Percentiles rank a stretch among this genome's conserved stretches.
These are phyloP conservation scores for Eutrigla gurnardus DNA, from an alignment of 2,797 vertebrate species.

Conservation along the genomic window DNA sequence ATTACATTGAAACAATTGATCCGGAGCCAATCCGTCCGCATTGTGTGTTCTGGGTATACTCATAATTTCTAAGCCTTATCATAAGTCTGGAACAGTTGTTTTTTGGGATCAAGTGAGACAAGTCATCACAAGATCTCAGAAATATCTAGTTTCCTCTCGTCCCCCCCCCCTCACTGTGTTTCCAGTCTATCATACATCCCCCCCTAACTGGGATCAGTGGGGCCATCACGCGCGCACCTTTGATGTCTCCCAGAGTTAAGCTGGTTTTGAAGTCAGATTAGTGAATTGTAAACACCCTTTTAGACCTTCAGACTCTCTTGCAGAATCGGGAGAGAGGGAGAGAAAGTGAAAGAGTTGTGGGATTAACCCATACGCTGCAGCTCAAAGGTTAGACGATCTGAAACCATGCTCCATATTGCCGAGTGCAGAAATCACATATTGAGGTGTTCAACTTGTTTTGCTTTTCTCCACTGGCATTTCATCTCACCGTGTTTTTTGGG, in stretches of 20 bases:
- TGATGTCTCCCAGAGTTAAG: conserved; percentile 86
- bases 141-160: conserved; percentile 72
- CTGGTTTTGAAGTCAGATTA: conserved; percentile 86
- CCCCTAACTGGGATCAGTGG: conserved; percentile 83
- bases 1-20: conserved; percentile 26
- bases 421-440: conserved; percentile 53
- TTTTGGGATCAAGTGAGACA: conserved; percentile 69
- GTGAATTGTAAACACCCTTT: conserved; percentile 84
- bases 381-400: conserved; percentile 70
- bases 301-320: conserved; percentile 79
- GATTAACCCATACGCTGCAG: conserved; percentile 74
- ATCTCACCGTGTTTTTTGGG: conserved; percentile 28
- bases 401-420: conserved; percentile 50
- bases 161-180: conserved; percentile 69
- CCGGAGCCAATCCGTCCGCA: conserved; percentile 1
- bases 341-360: conserved; percentile 73
- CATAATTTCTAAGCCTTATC: conserved; percentile 51
- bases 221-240: conserved; percentile 84
- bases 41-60: neutral
- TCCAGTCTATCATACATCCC: conserved; percentile 84
- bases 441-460: conserved; percentile 46
- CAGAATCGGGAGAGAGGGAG: conserved; percentile 67
- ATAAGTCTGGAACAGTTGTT: conserved; percentile 53
- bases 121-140: conserved; percentile 78
- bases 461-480: conserved; percentile 26